These are phyloP conservation scores for Lacanobia oleracea DNA, from an alignment of 2,888 invertebrate genomes.

Conservation along the genomic window DNA sequence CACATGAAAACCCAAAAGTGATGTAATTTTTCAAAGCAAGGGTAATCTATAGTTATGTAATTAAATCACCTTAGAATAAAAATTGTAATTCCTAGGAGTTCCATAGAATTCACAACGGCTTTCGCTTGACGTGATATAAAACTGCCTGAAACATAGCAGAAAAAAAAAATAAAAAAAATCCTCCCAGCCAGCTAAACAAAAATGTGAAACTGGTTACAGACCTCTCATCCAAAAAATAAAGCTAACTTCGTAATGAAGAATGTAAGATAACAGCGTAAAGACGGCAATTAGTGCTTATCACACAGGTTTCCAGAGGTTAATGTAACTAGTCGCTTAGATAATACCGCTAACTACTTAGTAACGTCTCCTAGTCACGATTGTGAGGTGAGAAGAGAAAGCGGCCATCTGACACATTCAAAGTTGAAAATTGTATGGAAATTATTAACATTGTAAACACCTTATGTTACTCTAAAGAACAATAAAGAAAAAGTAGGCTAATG, in stretches of 20 bases:
- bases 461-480: neutral
- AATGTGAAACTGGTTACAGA: neutral
- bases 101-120: too few species aligned
- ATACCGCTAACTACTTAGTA: neutral
- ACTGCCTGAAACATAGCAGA: too few species aligned
- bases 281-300: conserved; percentile 26
- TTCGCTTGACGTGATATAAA: too few species aligned
- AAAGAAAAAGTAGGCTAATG: neutral
- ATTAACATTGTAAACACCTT: neutral
- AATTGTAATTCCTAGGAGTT: too few species aligned
- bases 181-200: too few species aligned
- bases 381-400: conserved; percentile 27
- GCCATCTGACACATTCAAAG: conserved; percentile 4
- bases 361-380: neutral
- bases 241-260: neutral
- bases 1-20: too few species aligned
- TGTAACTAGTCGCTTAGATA: conserved; percentile 27
- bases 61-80: too few species aligned
- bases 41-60: too few species aligned
- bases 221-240: too few species aligned
- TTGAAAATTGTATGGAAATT: conserved; percentile 5
- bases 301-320: conserved; percentile 32
- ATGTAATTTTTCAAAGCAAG: too few species aligned
- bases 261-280: conserved; percentile 6
- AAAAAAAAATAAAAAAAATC: too few species aligned